A percentile compares a stretch with the other conserved stretches of the same genome.
phyloP scores from a whole-genome alignment of 2,888 invertebrate genomes.

The Euplagia quadripunctaria region DNA sequence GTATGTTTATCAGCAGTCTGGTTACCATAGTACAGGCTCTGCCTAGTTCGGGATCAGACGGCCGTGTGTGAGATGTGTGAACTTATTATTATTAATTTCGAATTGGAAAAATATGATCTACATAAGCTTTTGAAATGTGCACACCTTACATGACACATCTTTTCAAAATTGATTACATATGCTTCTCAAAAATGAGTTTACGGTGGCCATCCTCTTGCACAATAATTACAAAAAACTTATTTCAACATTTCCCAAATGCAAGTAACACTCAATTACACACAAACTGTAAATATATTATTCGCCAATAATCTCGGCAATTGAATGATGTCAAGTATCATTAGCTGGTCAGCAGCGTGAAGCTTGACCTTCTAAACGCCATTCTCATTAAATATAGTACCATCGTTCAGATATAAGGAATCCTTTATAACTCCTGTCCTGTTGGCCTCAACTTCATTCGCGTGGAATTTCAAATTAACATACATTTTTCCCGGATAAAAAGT shows the following conservation, averaged over 20 bases:
- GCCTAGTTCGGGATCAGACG: no score
- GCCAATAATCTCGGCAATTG: slow-evolving; percentile 24
- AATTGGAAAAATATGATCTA: no score
- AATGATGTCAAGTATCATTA: slow-evolving; percentile 36
- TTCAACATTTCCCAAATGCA: neutral
- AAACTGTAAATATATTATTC: slow-evolving; percentile 17
- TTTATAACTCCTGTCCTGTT: neutral
- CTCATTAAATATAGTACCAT: neutral
- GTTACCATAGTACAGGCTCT: no score
- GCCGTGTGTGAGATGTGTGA: no score
- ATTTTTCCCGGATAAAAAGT: no score
- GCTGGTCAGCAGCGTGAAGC: slow-evolving; percentile 19
- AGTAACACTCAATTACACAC: slow-evolving; percentile 10
- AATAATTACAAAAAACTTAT: neutral
- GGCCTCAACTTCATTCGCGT: no score
- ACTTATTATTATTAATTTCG: no score
- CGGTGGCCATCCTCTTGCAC: neutral
- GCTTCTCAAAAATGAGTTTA: neutral
- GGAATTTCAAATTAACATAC: no score
- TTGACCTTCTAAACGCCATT: slow-evolving; percentile 5
- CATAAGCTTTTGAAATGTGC: no score
- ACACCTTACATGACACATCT: no score
- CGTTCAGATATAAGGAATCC: neutral
- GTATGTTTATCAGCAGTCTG: no score
- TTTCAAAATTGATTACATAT: no score